Conservation (phyloP, 2,888 invertebrate species). For the Tortrix viridana region DNA sequence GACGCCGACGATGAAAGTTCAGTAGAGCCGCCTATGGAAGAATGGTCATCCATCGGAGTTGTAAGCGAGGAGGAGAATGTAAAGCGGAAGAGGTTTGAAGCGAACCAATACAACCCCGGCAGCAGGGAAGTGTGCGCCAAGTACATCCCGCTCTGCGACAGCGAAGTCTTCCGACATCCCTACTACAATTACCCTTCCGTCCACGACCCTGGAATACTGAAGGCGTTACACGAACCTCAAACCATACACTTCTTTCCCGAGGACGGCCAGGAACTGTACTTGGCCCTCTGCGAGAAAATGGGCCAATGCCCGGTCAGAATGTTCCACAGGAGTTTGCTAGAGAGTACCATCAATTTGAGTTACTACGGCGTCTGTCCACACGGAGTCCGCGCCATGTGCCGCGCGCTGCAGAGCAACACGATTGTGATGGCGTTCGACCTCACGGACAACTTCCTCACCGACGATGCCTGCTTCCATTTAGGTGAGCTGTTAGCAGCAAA, state of each 20-base stretch:
- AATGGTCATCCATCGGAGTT: conserved; percentile 66
- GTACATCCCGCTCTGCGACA: conserved; percentile 61
- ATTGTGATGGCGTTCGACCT: conserved; percentile 57
- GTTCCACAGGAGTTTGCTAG: conserved; percentile 58
- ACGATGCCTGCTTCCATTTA: conserved; percentile 68
- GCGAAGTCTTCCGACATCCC: conserved; percentile 60
- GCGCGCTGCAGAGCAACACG: conserved; percentile 60
- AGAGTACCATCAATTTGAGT: conserved; percentile 57
- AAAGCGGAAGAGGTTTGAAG: conserved; percentile 49
- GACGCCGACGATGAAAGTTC: conserved; percentile 54
- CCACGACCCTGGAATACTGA: conserved; percentile 64
- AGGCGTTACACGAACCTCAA: conserved; percentile 57
- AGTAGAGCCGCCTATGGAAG: conserved; percentile 61
- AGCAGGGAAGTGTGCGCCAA: conserved; percentile 66
- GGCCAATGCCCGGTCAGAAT: conserved; percentile 55
- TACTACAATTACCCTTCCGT: conserved; percentile 68
- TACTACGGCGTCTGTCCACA: conserved; percentile 66
- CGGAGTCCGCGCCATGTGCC: conserved; percentile 65
- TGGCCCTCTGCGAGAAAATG: conserved; percentile 64
- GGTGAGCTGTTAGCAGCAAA: conserved; percentile 62
- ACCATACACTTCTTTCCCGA: conserved; percentile 51
- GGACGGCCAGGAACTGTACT: conserved; percentile 68
- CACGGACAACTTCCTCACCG: conserved; percentile 63
- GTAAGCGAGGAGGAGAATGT: conserved; percentile 48
- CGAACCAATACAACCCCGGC: conserved; percentile 60